phyloP scores from a whole-genome alignment of 2,113 vertebrate species.

The Mesocricetus auratus region DNA sequence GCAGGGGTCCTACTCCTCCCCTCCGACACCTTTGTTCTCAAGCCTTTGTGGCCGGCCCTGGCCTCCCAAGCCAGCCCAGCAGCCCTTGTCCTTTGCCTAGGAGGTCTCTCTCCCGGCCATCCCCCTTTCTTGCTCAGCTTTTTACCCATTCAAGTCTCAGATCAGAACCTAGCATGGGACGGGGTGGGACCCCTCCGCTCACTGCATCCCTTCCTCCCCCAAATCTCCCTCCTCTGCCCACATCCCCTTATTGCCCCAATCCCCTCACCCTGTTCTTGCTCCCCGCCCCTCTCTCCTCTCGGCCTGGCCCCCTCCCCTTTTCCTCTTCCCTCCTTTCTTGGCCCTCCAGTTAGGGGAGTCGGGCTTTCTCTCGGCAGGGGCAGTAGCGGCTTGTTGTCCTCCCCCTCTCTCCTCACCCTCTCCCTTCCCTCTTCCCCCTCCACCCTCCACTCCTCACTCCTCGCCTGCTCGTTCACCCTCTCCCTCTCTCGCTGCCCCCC shows the following conservation, averaged over 20 bases:
- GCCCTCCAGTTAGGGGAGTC: slow-evolving; percentile 54
- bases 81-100: not conserved
- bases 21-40: slow-evolving; percentile 69
- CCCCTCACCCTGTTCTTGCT: not conserved
- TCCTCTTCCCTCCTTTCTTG: slow-evolving; percentile 56
- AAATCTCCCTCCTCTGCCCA: not conserved
- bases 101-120: not conserved
- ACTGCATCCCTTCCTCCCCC: not conserved
- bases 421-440: slow-evolving; percentile 47
- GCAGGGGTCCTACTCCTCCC: not conserved
- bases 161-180: not conserved
- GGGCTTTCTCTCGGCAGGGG: slow-evolving; percentile 43
- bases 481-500: slow-evolving; percentile 77
- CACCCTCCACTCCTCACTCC: slow-evolving; percentile 73
- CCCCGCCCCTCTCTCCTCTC: not conserved
- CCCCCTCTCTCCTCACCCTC: slow-evolving; percentile 50
- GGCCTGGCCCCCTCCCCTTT: slow-evolving; percentile 44
- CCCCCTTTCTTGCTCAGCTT: not conserved
- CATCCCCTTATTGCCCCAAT: slow-evolving; percentile 29
- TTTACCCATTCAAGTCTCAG: slow-evolving; percentile 1
- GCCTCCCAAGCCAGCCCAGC: slow-evolving; percentile 48
- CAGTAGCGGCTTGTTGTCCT: not conserved
- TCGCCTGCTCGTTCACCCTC: slow-evolving; percentile 74
- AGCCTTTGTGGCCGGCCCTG: slow-evolving; percentile 66
- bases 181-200: slow-evolving; percentile 13